phyloP scores from a whole-genome alignment of 2,888 invertebrate species.

The Gibbula magus region DNA sequence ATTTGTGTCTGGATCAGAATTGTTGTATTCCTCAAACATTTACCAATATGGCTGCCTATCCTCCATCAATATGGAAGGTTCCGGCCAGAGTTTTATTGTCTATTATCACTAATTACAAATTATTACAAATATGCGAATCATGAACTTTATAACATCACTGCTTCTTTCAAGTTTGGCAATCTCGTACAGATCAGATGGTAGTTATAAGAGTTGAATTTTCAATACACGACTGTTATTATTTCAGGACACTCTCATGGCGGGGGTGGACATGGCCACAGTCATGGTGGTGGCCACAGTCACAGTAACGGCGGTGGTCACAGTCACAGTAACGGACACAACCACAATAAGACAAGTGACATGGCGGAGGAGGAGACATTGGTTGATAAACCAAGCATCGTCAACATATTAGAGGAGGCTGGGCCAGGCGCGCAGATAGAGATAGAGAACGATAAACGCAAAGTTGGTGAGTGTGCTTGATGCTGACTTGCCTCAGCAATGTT shows the following conservation, averaged over 20 bases:
- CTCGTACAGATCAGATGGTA: no score
- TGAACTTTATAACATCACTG: no score
- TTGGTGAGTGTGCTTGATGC: constrained; percentile 25
- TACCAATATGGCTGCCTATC: no score
- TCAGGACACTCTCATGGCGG: constrained; percentile 47
- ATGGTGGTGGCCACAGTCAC: constrained; percentile 50
- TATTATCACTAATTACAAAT: no score
- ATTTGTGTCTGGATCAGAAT: no score
- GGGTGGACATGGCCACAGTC: constrained; percentile 63
- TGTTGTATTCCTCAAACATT: no score
- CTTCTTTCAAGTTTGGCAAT: no score
- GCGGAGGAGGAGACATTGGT: constrained; percentile 4
- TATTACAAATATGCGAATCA: no score
- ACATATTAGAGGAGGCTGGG: not conserved
- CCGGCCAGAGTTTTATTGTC: no score
- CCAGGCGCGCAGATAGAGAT: constrained; percentile 3
- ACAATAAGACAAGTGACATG: constrained; percentile 19
- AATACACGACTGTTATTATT: not conserved
- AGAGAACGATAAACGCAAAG: constrained; percentile 27
- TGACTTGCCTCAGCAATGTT: no score
- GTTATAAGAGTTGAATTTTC: not conserved
- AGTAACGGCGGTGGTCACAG: constrained; percentile 48
- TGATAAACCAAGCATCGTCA: constrained; percentile 35
- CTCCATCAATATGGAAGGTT: no score
- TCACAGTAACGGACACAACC: constrained; percentile 31